Percentiles rank a stretch among this genome's conserved stretches.
These are phyloP conservation scores for Drosophila equinoxialis DNA, from an alignment of 1,140 invertebrate species.

Conservation along the genomic window DNA sequence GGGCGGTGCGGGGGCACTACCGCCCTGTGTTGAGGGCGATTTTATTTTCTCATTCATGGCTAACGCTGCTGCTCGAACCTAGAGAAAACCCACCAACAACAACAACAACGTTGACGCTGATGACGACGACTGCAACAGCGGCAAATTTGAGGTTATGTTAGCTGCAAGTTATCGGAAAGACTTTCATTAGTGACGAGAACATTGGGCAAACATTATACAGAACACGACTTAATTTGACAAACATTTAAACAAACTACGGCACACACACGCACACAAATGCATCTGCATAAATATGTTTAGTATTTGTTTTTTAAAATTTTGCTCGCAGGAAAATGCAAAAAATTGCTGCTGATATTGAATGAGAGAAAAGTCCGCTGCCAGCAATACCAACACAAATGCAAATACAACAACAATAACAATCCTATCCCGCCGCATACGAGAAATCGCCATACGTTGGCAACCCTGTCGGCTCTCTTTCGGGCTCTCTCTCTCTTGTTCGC, in stretches of 20 bases:
- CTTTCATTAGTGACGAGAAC: slow-evolving; percentile 50
- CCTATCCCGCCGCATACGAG: slow-evolving; percentile 56
- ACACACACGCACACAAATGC: slow-evolving; percentile 4
- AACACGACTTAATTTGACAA: slow-evolving; percentile 22
- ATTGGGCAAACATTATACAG: slow-evolving; percentile 18
- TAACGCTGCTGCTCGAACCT: slow-evolving; percentile 43
- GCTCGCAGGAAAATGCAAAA: slow-evolving; percentile 42
- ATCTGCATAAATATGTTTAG: slow-evolving; percentile 37
- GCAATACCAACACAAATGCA: slow-evolving; percentile 42
- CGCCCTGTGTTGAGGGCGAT: slow-evolving; percentile 74
- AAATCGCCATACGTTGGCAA: slow-evolving; percentile 67
- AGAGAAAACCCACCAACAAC: slow-evolving; percentile 66
- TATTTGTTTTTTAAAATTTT: slow-evolving; percentile 46
- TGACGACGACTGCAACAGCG: slow-evolving; percentile 77
- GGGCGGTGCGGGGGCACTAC: slow-evolving; percentile 40
- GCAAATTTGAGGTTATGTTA: slow-evolving; percentile 80
- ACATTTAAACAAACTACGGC: slow-evolving; percentile 8
- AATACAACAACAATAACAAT: slow-evolving; percentile 51
- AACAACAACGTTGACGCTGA: slow-evolving; percentile 55
- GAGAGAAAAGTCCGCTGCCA: slow-evolving; percentile 69
- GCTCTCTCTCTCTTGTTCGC: slow-evolving; percentile 1
- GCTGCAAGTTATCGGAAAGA: slow-evolving; percentile 73
- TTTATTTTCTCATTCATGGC: slow-evolving; percentile 82
- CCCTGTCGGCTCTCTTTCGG: slow-evolving; percentile 44
- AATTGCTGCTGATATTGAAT: slow-evolving; percentile 45